Evolutionary conservation across 2,888 invertebrate species (phyloP).

Genomic region (Drosophila formosana): DNA sequence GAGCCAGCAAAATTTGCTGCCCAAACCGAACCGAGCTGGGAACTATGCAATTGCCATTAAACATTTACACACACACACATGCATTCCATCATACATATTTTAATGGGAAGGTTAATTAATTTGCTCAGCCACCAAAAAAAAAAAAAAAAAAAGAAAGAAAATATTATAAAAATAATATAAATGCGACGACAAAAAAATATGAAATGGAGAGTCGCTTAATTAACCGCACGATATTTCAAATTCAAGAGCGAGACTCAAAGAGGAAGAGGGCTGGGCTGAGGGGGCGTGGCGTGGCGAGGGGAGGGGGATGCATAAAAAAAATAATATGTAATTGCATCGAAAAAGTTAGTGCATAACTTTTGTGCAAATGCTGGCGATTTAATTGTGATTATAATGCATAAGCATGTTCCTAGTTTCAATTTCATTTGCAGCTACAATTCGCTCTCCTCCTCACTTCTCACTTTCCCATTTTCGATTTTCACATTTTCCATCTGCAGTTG

Average conservation of each 20-base stretch:
- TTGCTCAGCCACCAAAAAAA: constrained; percentile 17
- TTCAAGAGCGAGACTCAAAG: neutral
- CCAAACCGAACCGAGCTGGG: neutral
- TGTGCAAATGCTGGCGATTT: constrained; percentile 46
- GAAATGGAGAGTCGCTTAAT: constrained; percentile 18
- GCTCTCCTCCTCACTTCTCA: neutral
- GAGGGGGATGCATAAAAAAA: constrained; percentile 13
- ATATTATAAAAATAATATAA: constrained; percentile 9
- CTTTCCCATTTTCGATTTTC: constrained; percentile 6
- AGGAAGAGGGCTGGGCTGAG: neutral
- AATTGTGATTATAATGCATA: constrained; percentile 27
- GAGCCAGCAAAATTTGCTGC: constrained; percentile 1
- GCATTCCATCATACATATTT: neutral
- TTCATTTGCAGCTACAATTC: neutral
- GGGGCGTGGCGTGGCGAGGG: neutral
- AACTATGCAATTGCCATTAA: constrained; percentile 33
- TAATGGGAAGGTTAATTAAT: constrained; percentile 33
- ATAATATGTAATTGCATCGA: constrained; percentile 53
- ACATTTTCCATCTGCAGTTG: constrained; percentile 1
- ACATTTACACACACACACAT: constrained; percentile 1
- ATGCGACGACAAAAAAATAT: constrained; percentile 10
- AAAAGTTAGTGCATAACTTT: constrained; percentile 42
- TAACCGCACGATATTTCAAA: constrained; percentile 40
- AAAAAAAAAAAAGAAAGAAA: constrained; percentile 1
- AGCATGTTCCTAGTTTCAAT: neutral